phyloP scores from a whole-genome alignment of 2,888 invertebrate genomes.

The Polymixis lichenea region DNA sequence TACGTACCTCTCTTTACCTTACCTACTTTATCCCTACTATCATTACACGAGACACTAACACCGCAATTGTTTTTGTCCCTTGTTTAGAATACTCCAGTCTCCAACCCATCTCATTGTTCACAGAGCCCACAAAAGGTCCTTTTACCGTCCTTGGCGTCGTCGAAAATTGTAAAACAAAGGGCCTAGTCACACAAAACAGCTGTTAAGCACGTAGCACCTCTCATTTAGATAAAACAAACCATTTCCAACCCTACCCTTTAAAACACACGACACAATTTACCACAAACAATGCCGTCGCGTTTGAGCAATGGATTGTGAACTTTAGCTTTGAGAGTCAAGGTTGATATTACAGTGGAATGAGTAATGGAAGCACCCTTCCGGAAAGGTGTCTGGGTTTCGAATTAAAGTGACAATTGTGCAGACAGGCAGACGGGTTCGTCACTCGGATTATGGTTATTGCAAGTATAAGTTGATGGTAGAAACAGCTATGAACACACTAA shows the following conservation, averaged over 20 bases:
- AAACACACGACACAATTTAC: neutral
- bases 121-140: conserved; percentile 68
- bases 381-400: conserved; percentile 80
- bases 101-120: conserved; percentile 58
- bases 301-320: conserved; percentile 30
- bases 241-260: conserved; percentile 50
- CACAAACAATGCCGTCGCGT: neutral
- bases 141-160: conserved; percentile 75
- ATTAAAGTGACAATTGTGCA: conserved; percentile 73
- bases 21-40: conserved; percentile 2
- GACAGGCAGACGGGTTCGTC: conserved; percentile 49
- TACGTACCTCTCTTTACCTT: neutral
- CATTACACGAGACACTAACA: conserved; percentile 32
- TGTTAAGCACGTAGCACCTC: conserved; percentile 81
- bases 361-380: conserved; percentile 60
- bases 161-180: conserved; percentile 81
- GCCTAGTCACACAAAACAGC: conserved; percentile 81
- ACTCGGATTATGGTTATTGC: conserved; percentile 46
- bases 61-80: conserved; percentile 45
- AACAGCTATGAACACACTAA: neutral
- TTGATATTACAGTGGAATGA: conserved; percentile 19
- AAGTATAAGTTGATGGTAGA: conserved; percentile 20
- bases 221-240: conserved; percentile 36
- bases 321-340: conserved; percentile 4
- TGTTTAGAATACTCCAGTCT: conserved; percentile 57